phyloP scores from a whole-genome alignment of 2,888 invertebrate species.

The Campaea margaritaria region DNA sequence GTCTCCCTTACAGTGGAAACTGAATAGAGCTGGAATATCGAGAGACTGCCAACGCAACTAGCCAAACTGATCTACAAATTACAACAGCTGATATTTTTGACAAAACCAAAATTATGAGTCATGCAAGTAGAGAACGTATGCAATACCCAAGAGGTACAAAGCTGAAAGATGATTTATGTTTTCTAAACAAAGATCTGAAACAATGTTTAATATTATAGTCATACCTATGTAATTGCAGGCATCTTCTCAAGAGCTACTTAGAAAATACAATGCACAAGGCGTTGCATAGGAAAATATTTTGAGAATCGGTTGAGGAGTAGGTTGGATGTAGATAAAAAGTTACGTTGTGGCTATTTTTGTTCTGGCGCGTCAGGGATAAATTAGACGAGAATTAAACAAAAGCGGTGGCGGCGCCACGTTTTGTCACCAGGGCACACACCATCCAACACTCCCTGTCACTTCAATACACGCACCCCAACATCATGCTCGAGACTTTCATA shows the following conservation, averaged over 20 bases:
- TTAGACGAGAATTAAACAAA: constrained; percentile 57
- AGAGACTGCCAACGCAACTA: no score
- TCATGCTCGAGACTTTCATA: constrained; percentile 22
- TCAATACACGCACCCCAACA: constrained; percentile 14
- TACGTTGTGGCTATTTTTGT: constrained; percentile 54
- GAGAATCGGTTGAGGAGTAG: constrained; percentile 30
- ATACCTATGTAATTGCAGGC: neutral
- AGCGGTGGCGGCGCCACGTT: constrained; percentile 36
- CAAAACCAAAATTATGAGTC: no score
- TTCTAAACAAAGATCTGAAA: constrained; percentile 5
- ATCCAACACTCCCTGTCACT: constrained; percentile 38
- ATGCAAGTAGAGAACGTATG: no score
- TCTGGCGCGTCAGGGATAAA: constrained; percentile 50
- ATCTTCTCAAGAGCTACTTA: neutral
- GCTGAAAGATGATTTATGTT: no score
- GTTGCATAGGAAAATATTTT: constrained; percentile 14
- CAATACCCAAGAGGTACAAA: no score
- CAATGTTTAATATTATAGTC: neutral
- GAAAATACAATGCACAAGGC: neutral
- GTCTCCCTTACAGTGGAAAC: no score
- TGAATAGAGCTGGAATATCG: no score
- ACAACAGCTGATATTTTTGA: no score
- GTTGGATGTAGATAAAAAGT: constrained; percentile 39
- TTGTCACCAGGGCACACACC: constrained; percentile 53
- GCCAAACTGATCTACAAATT: no score